These are phyloP conservation scores for Papilio xuthus DNA, from an alignment of 1,140 invertebrate genomes.

Conservation along the genomic window DNA sequence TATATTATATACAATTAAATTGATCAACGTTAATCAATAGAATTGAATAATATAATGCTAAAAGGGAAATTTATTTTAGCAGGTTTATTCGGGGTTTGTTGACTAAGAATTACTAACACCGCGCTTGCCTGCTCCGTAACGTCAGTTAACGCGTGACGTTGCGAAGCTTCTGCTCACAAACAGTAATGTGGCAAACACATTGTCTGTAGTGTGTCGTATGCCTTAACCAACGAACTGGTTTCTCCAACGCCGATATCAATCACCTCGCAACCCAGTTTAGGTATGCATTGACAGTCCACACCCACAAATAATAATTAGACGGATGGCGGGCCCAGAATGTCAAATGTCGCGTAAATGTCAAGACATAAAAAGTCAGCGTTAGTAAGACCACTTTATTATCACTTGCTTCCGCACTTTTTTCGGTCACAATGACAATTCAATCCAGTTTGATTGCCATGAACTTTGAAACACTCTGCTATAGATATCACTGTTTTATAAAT, in stretches of 20 bases:
- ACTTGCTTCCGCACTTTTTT: conserved; percentile 53
- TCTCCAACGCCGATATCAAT: conserved; percentile 59
- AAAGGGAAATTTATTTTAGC: background rate
- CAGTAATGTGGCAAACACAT: no score
- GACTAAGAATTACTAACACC: no score
- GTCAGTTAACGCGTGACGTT: no score
- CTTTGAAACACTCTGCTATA: conserved; percentile 10
- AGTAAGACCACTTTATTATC: conserved; percentile 46
- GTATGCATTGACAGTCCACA: conserved; percentile 72
- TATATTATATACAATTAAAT: background rate
- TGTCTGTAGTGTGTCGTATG: conserved; percentile 28
- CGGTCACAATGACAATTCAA: conserved; percentile 33
- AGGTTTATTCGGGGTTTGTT: background rate
- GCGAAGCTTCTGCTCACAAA: no score
- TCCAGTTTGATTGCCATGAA: conserved; percentile 39
- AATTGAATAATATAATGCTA: background rate
- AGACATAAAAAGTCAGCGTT: conserved; percentile 61
- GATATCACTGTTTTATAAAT: conserved; percentile 8
- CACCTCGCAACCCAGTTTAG: conserved; percentile 66
- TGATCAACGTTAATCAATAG: background rate
- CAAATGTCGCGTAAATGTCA: conserved; percentile 76
- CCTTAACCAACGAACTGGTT: conserved; percentile 57
- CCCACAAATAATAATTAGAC: conserved; percentile 75
- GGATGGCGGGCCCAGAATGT: conserved; percentile 64
- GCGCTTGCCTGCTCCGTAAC: no score